These are phyloP conservation scores for Ctenomys sociabilis DNA, from an alignment of 2,113 vertebrate species.

Conservation along the genomic window DNA sequence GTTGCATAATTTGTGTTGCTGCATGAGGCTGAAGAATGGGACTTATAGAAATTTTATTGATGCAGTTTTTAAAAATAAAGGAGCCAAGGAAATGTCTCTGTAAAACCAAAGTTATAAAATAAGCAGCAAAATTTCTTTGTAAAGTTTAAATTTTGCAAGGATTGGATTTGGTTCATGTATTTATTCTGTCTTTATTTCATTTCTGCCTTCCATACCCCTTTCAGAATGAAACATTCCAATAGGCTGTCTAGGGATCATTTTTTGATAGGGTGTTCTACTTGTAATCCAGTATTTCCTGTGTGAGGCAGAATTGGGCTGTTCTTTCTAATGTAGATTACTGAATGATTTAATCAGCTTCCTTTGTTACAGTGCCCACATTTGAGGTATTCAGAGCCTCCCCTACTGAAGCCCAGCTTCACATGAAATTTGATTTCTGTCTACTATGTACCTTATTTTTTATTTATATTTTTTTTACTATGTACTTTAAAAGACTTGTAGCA, in stretches of 20 bases:
- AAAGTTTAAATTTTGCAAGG: neutral
- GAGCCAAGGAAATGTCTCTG: neutral
- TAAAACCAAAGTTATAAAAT: neutral
- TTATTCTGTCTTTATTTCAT: neutral
- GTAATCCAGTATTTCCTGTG: constrained; percentile 15
- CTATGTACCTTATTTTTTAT: neutral
- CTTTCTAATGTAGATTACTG: neutral
- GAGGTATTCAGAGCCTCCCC: neutral
- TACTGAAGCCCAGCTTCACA: neutral
- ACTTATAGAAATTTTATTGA: neutral
- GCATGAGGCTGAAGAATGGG: neutral
- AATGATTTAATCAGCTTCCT: neutral
- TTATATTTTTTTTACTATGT: too few species aligned
- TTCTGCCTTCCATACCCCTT: neutral
- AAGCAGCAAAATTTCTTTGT: neutral
- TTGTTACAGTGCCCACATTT: neutral
- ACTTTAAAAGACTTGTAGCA: neutral
- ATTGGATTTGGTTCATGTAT: constrained; percentile 7
- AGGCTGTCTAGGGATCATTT: constrained; percentile 56
- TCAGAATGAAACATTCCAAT: constrained; percentile 19
- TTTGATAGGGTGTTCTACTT: neutral
- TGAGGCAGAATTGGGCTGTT: constrained; percentile 39
- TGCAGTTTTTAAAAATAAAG: neutral
- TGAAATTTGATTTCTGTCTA: constrained; percentile 47
- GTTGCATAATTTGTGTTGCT: neutral